These are phyloP conservation scores for Sebastes matsubarae DNA, from an alignment of 2,797 vertebrate species.

Conservation along the genomic window DNA sequence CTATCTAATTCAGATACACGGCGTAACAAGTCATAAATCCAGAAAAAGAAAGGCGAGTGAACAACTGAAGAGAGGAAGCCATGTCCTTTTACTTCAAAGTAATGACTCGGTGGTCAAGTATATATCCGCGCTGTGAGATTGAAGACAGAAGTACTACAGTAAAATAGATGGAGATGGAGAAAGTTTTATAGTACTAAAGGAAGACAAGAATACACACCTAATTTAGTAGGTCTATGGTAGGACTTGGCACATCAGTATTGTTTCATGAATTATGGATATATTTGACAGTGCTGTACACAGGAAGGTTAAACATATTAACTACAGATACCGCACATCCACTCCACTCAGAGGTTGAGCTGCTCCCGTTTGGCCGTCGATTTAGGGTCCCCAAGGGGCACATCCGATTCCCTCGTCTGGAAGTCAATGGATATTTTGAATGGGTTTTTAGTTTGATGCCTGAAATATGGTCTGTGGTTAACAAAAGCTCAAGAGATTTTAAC, in stretches of 20 bases:
- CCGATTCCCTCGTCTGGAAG: no score
- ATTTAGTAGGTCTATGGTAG: neutral
- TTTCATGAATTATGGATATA: neutral
- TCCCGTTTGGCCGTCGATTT: no score
- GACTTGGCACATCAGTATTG: neutral
- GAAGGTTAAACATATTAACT: no score
- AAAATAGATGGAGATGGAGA: no score
- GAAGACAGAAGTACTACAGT: neutral
- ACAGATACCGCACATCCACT: no score
- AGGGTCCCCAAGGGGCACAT: no score
- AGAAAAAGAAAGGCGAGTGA: slow-evolving; percentile 14
- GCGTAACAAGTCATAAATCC: slow-evolving; percentile 46
- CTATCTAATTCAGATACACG: slow-evolving; percentile 34
- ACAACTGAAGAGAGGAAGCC: slow-evolving; percentile 1
- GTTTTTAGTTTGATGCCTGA: no score
- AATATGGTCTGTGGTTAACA: no score
- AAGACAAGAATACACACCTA: neutral
- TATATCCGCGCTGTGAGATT: slow-evolving; percentile 20
- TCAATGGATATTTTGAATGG: no score
- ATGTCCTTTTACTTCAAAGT: slow-evolving; percentile 18
- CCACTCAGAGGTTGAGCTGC: no score
- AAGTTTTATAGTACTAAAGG: neutral
- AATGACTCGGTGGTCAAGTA: slow-evolving; percentile 16
- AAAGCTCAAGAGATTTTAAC: no score
- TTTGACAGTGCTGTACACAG: no score